Conservation (phyloP, 2,888 invertebrate genomes). For the Oscheius sp. region DNA sequence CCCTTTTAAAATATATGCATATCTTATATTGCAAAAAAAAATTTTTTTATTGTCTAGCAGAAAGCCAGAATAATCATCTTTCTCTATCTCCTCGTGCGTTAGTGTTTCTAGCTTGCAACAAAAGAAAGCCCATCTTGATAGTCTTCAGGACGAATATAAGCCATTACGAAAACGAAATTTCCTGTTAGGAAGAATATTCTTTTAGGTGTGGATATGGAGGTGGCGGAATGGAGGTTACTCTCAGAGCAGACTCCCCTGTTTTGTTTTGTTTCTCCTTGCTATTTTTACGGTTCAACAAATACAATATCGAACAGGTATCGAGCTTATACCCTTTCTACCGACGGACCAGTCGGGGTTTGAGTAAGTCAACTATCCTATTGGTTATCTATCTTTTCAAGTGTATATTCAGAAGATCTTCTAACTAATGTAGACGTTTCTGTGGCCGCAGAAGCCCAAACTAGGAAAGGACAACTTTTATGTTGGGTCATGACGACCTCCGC, state of each 20-base stretch:
- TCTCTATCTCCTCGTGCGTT: too few species aligned
- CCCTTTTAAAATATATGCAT: too few species aligned
- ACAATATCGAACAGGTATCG: constrained; percentile 54
- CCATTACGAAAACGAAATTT: too few species aligned
- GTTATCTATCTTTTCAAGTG: constrained; percentile 31
- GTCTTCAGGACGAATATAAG: too few species aligned
- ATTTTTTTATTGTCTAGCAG: too few species aligned
- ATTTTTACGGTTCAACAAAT: constrained; percentile 39
- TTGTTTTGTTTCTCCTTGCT: not conserved
- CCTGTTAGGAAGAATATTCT: not conserved
- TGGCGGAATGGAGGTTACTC: constrained; percentile 5
- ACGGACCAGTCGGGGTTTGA: constrained; percentile 54
- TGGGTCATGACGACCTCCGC: constrained; percentile 56
- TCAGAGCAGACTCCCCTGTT: not conserved
- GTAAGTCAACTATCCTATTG: constrained; percentile 33
- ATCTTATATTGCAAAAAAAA: too few species aligned
- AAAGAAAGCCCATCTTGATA: too few species aligned
- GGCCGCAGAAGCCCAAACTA: constrained; percentile 42
- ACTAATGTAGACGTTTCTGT: constrained; percentile 35
- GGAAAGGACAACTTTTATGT: constrained; percentile 45
- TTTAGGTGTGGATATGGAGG: constrained; percentile 7
- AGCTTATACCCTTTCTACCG: constrained; percentile 48
- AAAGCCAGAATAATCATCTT: too few species aligned
- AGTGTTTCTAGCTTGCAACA: too few species aligned
- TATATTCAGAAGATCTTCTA: constrained; percentile 44